phyloP scores from a whole-genome alignment of 1,140 invertebrate species.

The Cotesia typhae region DNA sequence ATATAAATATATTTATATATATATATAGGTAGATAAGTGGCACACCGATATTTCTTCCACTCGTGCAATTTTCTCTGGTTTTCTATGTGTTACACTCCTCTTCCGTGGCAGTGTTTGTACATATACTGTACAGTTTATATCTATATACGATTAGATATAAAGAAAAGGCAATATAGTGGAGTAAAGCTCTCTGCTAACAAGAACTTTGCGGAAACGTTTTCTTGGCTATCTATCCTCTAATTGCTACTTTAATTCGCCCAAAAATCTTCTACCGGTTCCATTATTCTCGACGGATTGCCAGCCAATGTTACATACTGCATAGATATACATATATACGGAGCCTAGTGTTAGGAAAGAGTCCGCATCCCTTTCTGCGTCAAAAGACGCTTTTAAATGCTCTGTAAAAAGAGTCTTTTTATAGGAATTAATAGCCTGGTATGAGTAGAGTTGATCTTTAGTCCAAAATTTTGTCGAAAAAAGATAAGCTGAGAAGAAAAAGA shows the following conservation, averaged over 20 bases:
- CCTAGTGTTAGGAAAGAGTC: no score
- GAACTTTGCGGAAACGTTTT: slow-evolving; percentile 13
- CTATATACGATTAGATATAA: neutral
- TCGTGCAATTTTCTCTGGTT: slow-evolving; percentile 5
- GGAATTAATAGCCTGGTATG: no score
- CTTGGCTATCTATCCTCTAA: neutral
- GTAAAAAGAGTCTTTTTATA: no score
- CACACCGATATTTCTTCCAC: slow-evolving; percentile 18
- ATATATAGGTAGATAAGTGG: slow-evolving; percentile 18
- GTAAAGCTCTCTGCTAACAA: slow-evolving; percentile 10
- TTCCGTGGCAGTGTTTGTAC: neutral
- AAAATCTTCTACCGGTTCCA: neutral
- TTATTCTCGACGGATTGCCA: slow-evolving; percentile 1
- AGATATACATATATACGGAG: no score
- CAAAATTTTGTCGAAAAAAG: no score
- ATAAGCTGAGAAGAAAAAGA: neutral
- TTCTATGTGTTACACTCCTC: neutral
- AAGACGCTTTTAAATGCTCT: neutral
- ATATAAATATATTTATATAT: neutral
- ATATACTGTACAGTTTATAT: neutral
- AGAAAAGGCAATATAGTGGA: neutral
- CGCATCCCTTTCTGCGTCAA: neutral
- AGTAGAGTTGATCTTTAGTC: no score
- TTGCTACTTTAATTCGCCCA: slow-evolving; percentile 10
- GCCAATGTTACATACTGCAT: no score